Evolutionary conservation across 1,140 invertebrate genomes (phyloP), one percentile per base, ranked within the genome.

Genomic region (Heliconius congener): DNA sequence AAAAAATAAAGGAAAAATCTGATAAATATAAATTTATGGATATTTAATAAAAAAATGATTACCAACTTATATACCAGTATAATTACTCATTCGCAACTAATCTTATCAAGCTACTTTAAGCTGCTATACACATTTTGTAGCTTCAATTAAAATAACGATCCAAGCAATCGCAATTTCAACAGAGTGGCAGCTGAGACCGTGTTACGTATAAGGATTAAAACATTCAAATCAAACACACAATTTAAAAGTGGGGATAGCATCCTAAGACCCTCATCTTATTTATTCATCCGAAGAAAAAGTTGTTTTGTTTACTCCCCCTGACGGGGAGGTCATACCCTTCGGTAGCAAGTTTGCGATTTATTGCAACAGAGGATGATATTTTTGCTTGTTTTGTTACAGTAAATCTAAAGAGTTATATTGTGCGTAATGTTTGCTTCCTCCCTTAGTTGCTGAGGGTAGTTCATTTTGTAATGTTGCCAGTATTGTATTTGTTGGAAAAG

Each of bases 261-360:
- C 88, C 88, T 87, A 85, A 90, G 84, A 92, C 91, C 91, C 93
- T 90, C 88, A 87, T 91, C 90, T 94, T 94, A 93, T 94, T 94
- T 94, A 94, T 94, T 94, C 91, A 94, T 94, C 89, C 85, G 88
- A 90, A 88, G 91, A 90, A 92, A 92, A 93, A 91, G 86, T 93
- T 93, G 91, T 93, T 94, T 93, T 93, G 92, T 94, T 92, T 93
- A 90, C 90, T 88, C 88, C 89, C 88, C 85, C 87, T 78, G 77
- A 34, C 73, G 79, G 87, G 86, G 89, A 87, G 86, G 90, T 87
- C 87, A 87, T 84, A 85, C 85, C 86, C 84, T 85, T 78, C 83
- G 83, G 78, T 80, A 85, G 87, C 86, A 88, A 91, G 81, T 90
- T 88, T 85, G 71, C 78, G 86, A 89, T 90, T 90, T 91, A 89